These are phyloP conservation scores for Caenorhabditis latens DNA, from an alignment of 1,140 invertebrate genomes.

Conservation along the genomic window DNA sequence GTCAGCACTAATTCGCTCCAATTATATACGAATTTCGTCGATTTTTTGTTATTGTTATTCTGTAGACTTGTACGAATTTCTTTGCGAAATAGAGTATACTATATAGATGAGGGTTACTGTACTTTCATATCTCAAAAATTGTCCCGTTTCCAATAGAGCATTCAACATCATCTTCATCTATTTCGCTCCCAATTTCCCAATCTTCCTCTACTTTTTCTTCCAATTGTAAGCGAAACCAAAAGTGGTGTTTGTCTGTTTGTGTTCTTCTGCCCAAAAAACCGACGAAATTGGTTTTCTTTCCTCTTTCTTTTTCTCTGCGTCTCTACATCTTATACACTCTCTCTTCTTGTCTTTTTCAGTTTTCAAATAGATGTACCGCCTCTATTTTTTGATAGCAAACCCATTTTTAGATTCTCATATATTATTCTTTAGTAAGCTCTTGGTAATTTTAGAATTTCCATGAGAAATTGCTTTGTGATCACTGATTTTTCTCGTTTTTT, in stretches of 20 bases:
- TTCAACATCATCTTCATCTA: too few species aligned
- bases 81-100: too few species aligned
- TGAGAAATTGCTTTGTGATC: not conserved
- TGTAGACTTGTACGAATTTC: too few species aligned
- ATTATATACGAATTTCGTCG: too few species aligned
- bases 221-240: slow-evolving; percentile 18
- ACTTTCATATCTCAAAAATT: not conserved
- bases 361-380: not conserved
- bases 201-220: too few species aligned
- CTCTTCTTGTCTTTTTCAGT: not conserved
- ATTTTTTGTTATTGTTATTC: too few species aligned
- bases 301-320: not conserved
- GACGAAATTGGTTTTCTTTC: slow-evolving; percentile 3
- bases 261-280: not conserved
- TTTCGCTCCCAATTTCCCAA: too few species aligned
- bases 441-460: not conserved
- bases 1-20: too few species aligned
- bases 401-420: too few species aligned
- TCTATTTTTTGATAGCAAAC: too few species aligned
- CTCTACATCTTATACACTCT: not conserved
- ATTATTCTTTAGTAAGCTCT: too few species aligned
- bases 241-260: not conserved
- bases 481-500: not conserved
- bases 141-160: not conserved
- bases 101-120: too few species aligned